Base-by-base conservation (phyloP, 1,140 invertebrate genomes). In the Choristoneura fumiferana region DNA sequence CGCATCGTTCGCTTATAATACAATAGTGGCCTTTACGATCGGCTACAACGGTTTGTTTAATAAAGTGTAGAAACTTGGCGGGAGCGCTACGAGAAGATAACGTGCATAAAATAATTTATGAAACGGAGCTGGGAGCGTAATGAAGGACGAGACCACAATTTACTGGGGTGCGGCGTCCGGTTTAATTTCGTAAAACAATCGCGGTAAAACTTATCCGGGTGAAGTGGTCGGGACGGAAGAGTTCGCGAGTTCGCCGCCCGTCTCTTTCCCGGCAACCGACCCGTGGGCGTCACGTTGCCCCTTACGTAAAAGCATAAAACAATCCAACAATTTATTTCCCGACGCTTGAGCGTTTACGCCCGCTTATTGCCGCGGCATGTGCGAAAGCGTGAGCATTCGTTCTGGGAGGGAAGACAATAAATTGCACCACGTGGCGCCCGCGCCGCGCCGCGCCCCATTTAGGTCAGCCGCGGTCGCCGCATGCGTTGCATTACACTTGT, bases 21-120 rank as follows among this genome's bases (percentile, higher is more conserved):
- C 77, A 81, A 84, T 83, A 70, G 72, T 64, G 60, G 59, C 62
- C 60, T 69, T 73, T 69, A 67, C 65, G 67, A 81, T 72, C 57
- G 68, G 59, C 43, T 3, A 29, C 69, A 73, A 66, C 76, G 75
- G 78, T 80, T 82, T 74, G 76, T 79, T 87, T 79, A 83, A 84
- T 85, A 76, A 84, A 84, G 75, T 83, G 80, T 49, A 29, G 76
- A 84, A 87, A 83, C 67, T 78, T 77, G 56, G 69, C 66, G 54
- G 66, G 71, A 63, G 69, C 65, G 63, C 67, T 71, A 74, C 58
- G 71, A 70, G 69, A 71, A 82, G 79, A 81, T 80, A 83, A 79
- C 65, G 62, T 73, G 76, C 76, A 81, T 87, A 78, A 45, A 81
- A 84, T 84, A 85, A 87, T 88, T 84, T 81, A 84, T 84, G 82